These are phyloP conservation scores for Dunckerocampus dactyliophorus DNA, from an alignment of 2,113 vertebrate species.

Conservation along the genomic window DNA sequence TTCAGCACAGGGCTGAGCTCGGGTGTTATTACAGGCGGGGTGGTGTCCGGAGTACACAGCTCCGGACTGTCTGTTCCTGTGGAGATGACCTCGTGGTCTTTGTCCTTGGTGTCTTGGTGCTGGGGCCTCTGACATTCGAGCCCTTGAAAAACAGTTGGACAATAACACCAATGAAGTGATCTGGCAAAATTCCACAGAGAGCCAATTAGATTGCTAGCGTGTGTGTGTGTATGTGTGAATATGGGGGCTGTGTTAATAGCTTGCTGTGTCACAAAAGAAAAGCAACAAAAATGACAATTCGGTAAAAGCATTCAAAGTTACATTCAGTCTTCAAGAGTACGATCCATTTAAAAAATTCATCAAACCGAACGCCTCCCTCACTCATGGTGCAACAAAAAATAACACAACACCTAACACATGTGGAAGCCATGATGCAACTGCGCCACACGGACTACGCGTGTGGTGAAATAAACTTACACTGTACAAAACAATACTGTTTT, in stretches of 20 bases:
- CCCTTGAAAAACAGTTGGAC: constrained; percentile 67
- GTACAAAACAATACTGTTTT: too few species aligned
- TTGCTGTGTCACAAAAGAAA: constrained; percentile 22
- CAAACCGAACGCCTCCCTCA: too few species aligned
- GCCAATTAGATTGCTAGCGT: constrained; percentile 3
- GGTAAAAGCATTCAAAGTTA: constrained; percentile 6
- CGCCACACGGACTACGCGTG: too few species aligned
- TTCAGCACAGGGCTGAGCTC: constrained; percentile 89
- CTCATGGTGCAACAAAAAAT: too few species aligned
- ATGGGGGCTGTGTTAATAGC: too few species aligned
- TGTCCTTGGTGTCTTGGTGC: constrained; percentile 83
- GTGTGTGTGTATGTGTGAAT: constrained; percentile 9
- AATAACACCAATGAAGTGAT: constrained; percentile 34
- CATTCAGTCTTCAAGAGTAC: constrained; percentile 14
- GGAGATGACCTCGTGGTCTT: constrained; percentile 88
- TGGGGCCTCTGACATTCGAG: constrained; percentile 90
- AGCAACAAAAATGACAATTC: constrained; percentile 11
- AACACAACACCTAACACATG: too few species aligned
- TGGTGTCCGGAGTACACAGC: constrained; percentile 93
- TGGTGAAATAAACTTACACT: too few species aligned
- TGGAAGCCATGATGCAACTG: too few species aligned
- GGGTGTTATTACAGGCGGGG: constrained; percentile 86
- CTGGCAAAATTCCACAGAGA: constrained; percentile 26
- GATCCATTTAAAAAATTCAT: background rate
- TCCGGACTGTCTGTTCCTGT: constrained; percentile 91